phyloP scores from a whole-genome alignment of 1,140 invertebrate species.

The Argopecten irradians region DNA sequence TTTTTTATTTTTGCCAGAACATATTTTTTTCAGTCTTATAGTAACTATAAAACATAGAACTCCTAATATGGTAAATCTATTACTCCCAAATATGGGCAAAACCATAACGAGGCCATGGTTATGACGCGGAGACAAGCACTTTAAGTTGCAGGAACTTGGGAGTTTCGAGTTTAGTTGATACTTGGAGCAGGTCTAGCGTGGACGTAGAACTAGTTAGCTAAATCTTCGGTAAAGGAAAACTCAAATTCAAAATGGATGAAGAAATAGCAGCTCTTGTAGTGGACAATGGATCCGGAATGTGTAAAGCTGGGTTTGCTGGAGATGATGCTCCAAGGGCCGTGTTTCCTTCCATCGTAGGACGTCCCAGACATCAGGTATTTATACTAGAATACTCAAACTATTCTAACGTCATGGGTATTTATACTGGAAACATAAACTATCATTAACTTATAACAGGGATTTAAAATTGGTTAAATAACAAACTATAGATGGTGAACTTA shows the following conservation, averaged over 20 bases:
- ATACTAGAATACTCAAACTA: background rate
- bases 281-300: constrained; percentile 1
- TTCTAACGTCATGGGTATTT: no score
- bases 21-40: no score
- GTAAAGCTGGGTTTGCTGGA: background rate
- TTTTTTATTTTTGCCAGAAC: no score
- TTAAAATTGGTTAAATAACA: no score
- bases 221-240: background rate
- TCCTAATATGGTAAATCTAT: background rate
- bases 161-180: background rate
- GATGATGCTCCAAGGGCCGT: background rate
- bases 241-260: background rate
- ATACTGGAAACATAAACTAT: no score
- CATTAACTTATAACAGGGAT: no score
- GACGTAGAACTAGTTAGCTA: background rate
- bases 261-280: background rate
- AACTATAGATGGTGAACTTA: no score
- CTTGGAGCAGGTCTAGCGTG: background rate
- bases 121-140: background rate
- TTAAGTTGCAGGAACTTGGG: background rate
- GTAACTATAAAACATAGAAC: background rate
- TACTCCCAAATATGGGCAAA: background rate
- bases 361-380: background rate
- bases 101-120: background rate
- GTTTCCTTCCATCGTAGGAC: background rate